phyloP scores from a whole-genome alignment of 2,113 vertebrate species.

The Pseudonaja textilis region DNA sequence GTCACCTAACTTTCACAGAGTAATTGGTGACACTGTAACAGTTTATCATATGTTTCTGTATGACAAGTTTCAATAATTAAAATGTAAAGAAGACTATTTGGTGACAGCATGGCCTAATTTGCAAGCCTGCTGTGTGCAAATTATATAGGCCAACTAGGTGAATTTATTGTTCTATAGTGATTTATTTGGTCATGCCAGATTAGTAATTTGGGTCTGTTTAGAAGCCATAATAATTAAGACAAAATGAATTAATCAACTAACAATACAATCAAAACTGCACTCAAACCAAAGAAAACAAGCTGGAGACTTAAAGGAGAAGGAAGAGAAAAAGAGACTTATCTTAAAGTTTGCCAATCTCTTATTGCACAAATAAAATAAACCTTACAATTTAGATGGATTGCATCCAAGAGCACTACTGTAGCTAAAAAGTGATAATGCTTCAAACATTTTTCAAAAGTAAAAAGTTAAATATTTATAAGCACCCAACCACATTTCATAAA shows the following conservation, averaged over 20 bases:
- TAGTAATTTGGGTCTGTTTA: conserved; percentile 76
- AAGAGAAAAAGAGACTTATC: neutral
- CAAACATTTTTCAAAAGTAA: conserved; percentile 82
- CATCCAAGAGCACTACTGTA: conserved; percentile 77
- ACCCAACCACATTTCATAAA: conserved; percentile 83
- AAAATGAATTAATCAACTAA: conserved; percentile 75
- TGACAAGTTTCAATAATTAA: conserved; percentile 66
- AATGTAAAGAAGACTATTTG: conserved; percentile 67
- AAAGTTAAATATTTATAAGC: conserved; percentile 86
- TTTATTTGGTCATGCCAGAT: conserved; percentile 75
- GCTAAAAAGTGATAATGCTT: conserved; percentile 84
- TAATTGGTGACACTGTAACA: conserved; percentile 50
- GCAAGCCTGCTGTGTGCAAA: conserved; percentile 52
- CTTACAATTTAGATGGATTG: conserved; percentile 80
- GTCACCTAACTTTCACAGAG: conserved; percentile 59
- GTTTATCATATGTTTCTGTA: conserved; percentile 56
- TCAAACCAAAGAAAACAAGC: conserved; percentile 65
- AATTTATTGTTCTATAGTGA: conserved; percentile 65
- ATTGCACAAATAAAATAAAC: conserved; percentile 72
- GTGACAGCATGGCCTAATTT: conserved; percentile 59
- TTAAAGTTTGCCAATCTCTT: conserved; percentile 70
- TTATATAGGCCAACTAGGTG: conserved; percentile 52
- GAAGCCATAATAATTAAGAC: conserved; percentile 76
- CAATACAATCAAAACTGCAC: conserved; percentile 67
- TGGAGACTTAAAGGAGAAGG: neutral